Conservation (phyloP, 2,113 vertebrate species). For the Tiliqua scincoides region DNA sequence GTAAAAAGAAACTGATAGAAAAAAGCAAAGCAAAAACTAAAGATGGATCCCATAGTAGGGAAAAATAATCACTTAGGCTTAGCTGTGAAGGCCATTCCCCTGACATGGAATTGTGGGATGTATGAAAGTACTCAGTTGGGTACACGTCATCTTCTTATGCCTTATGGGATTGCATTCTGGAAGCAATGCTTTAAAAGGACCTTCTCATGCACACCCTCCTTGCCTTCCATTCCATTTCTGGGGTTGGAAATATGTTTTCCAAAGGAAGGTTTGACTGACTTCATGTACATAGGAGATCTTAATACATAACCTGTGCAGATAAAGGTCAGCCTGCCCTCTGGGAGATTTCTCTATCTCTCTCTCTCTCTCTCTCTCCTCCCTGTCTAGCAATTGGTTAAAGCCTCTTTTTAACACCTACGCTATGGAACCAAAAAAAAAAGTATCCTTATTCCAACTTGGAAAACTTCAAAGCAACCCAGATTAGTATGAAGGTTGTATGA, state of each 20-base stretch:
- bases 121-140: neutral
- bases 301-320: neutral
- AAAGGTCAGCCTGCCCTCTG: neutral
- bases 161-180: neutral
- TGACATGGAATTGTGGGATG: neutral
- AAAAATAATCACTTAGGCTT: neutral
- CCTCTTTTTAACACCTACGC: slow-evolving; percentile 12
- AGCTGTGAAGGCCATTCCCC: neutral
- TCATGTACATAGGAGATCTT: neutral
- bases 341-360: neutral
- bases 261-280: neutral
- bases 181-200: neutral
- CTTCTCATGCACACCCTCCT: neutral
- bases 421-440: slow-evolving; percentile 28
- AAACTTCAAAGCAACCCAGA: neutral
- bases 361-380: slow-evolving; percentile 1
- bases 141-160: neutral
- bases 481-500: neutral
- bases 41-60: neutral
- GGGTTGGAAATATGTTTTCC: neutral
- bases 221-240: neutral
- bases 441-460: neutral
- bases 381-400: neutral
- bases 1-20: neutral
- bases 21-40: neutral